Percentiles rank a stretch among this genome's conserved stretches.
These are phyloP conservation scores for Eurosta solidaginis DNA, from an alignment of 1,140 invertebrate species.

Conservation along the genomic window DNA sequence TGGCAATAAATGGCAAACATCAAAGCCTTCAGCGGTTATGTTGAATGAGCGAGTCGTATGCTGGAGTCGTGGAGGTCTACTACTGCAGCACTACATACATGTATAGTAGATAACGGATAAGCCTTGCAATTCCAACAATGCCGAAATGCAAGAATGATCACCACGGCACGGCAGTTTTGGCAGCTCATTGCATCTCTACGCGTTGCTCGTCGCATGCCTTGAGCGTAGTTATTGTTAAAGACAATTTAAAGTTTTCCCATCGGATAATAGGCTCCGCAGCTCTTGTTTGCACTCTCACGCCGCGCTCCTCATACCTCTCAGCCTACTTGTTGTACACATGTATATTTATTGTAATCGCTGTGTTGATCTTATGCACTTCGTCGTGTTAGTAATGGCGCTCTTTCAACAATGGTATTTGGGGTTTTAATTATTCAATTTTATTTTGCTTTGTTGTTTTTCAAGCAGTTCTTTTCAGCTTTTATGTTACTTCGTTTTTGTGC, in stretches of 20 bases:
- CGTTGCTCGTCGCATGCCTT: background rate
- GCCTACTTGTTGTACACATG: background rate
- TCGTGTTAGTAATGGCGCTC: constrained; percentile 3
- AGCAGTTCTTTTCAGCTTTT: background rate
- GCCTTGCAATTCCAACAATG: constrained; percentile 17
- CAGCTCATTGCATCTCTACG: background rate
- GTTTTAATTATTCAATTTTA: background rate
- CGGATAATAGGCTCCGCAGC: background rate
- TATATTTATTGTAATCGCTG: constrained; percentile 2
- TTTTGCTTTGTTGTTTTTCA: background rate
- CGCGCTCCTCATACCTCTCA: no score
- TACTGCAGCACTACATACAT: no score
- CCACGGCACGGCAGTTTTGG: background rate
- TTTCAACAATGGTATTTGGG: background rate
- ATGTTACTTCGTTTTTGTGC: background rate
- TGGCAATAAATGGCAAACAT: constrained; percentile 19
- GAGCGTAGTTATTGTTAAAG: background rate
- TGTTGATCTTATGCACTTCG: constrained; percentile 18
- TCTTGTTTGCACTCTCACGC: background rate
- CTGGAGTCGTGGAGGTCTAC: background rate
- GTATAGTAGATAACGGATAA: no score
- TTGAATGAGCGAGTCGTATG: no score
- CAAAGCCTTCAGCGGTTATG: background rate
- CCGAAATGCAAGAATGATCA: constrained; percentile 19
- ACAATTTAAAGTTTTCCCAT: constrained; percentile 7